Evolutionary conservation across 1,140 invertebrate genomes (phyloP).

Genomic region (Zaprionus gabonicus): DNA sequence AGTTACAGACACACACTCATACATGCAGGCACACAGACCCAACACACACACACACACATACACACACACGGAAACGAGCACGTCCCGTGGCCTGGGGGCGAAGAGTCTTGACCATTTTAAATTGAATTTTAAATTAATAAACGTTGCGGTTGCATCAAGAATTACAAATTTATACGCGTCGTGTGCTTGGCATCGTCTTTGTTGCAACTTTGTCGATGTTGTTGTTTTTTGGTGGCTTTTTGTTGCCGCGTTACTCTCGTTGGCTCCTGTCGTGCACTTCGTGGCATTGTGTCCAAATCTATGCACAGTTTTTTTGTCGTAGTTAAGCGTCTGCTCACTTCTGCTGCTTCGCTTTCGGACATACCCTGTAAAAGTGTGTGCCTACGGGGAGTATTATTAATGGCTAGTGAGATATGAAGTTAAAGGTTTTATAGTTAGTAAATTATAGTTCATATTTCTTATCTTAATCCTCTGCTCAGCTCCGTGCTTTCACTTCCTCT

Average conservation of each 20-base stretch:
- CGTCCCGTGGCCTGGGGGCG: constrained; percentile 21
- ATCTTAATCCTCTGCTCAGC: not conserved
- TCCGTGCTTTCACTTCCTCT: not conserved
- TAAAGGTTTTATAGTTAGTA: not conserved
- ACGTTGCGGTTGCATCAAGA: constrained; percentile 79
- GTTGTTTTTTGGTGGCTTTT: constrained; percentile 28
- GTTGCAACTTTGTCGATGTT: constrained; percentile 19
- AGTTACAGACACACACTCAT: not conserved
- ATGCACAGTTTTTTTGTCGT: constrained; percentile 62
- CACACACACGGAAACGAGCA: constrained; percentile 9
- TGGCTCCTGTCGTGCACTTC: constrained; percentile 36
- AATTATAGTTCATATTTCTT: not conserved
- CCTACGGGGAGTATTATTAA: not conserved
- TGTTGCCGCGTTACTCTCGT: constrained; percentile 37
- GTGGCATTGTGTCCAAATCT: constrained; percentile 72
- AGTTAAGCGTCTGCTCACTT: constrained; percentile 45
- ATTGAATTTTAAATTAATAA: constrained; percentile 83
- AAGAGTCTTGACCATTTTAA: constrained; percentile 71
- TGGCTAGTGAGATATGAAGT: not conserved
- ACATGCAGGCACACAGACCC: not conserved
- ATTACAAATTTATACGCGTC: constrained; percentile 79
- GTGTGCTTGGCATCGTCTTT: constrained; percentile 51
- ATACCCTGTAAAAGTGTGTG: constrained; percentile 9
- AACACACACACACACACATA: constrained; percentile 1
- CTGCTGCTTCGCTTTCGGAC: constrained; percentile 43